Base-by-base conservation (phyloP, 2,113 vertebrate genomes). In the Triplophysa rosa region DNA sequence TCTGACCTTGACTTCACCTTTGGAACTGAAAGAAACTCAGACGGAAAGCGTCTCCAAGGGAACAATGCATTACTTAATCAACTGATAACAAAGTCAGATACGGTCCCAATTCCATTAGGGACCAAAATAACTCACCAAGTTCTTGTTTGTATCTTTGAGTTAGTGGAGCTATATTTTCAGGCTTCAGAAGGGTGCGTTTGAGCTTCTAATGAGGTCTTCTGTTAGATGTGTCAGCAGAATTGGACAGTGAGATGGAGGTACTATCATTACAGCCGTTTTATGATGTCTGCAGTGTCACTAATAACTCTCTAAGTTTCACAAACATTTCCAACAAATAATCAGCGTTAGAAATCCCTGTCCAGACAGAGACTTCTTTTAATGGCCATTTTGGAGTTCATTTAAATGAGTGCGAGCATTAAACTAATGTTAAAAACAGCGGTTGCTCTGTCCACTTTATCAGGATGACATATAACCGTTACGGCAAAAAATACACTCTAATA, bases 1-100 rank as follows among this genome's bases (percentile, higher is more conserved):
- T 93, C 91, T 93, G 85, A 91, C 92, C 91, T 93, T 92, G 89
- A 76, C 80, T 83, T 90, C 88, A 89, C 89, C 90, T 87, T 69
- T 67, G 75, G 58, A 80, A 90, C 88, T 87, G 52, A 13, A 47
- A 76, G 79, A 80, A 84, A 88, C 83, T 66, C 84, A 84, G 83
- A 40, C 82, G 81, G 86, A 77, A 69, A 19, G 82, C 52, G 16
- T 81, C 86, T 84, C 82, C 13, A 13, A 16, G 3, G 85, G 86
- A 89, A 87, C 89, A 85, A 88, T 86, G 86, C 82, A 83, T 89
- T 87, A 85, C 86, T 89, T 91, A 91, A 92, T 91, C 90, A 92
- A 85, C 87, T 89, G 92, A 93, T 92, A 84, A 82, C 84, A 87
- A 88, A 80, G 82, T 56, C 66, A 90, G 92, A 91, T 93, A 92